Evolutionary conservation across 2,113 vertebrate species (phyloP), one percentile per base, ranked within the genome.

Genomic region (Oncorhynchus nerka): DNA sequence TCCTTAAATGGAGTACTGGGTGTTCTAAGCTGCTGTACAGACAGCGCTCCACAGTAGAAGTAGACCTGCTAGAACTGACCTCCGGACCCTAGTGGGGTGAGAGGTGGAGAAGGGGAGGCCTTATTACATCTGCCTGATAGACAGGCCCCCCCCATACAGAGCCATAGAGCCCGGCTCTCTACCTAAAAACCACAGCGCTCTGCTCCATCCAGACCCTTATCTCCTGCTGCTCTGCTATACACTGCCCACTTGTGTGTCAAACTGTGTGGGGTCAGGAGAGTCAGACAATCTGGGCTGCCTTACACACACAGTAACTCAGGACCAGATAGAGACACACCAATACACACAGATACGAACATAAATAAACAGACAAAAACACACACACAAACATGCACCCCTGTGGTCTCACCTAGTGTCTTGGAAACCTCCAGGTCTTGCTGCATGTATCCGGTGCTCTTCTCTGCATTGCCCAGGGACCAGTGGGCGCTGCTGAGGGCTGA

Each of bases 371-470:
- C n/a, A 22, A 9, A 22, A 62, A 62, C 39, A 45, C 39, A 45
- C n/a, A 62, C 20, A 62, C n/a, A 22, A 12, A 55, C 28, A 34
- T 34, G 5, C 34, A 45, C 20, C 39, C 39, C 39, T 15, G 26
- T 28, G n/a, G 39, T 61, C 82, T 81, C 84, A 98, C 97, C 97
- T 96, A 98, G 94, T 83, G 94, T 96, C 93, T 97, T 97, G 94
- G 97, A 96, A 74, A 98, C 97, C 24, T 98, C 96, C 91, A 99
- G 87, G 91, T 99, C 97, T 89, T 99, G 97, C 89, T 97, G 96
- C 97, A 99, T 99, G 91, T 97, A 98, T 81, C 95, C 94, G 4
- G 94, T 95, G 94, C 97, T 98, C 87, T 96, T 97, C 94, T 99
- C 97, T 0, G 96, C 94, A 83, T 97, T 97, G 78, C 97, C 97